Conservation (phyloP, 2,113 vertebrate genomes). For the Eretmochelys imbricata region DNA sequence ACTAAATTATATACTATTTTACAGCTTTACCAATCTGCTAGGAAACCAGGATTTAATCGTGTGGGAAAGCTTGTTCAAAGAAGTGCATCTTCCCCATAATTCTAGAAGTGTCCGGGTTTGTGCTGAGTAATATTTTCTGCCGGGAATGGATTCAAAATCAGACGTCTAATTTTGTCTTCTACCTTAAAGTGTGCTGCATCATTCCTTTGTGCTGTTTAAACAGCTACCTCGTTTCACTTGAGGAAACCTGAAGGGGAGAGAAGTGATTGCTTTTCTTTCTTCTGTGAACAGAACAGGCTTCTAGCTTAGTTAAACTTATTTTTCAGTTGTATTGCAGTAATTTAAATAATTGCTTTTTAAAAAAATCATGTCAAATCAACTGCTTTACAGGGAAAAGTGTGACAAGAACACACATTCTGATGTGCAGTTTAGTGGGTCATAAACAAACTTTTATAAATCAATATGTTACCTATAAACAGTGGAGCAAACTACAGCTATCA, state of each 20-base stretch:
- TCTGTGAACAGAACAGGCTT: neutral
- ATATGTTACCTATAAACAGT: conserved; percentile 50
- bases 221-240: neutral
- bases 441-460: conserved; percentile 25
- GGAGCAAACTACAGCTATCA: neutral
- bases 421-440: conserved; percentile 11
- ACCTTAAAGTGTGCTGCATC: neutral
- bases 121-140: neutral
- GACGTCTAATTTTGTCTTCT: neutral
- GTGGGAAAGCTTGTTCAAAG: neutral
- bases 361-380: conserved; percentile 24
- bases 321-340: conserved; percentile 13
- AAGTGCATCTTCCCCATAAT: neutral
- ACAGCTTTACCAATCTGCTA: neutral
- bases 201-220: neutral
- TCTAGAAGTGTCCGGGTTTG: neutral
- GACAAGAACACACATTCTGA: neutral
- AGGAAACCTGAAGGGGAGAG: neutral
- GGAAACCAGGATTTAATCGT: conserved; percentile 36
- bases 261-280: neutral
- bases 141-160: neutral
- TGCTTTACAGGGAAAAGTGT: neutral
- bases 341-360: neutral
- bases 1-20: neutral
- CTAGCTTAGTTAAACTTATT: neutral